phyloP scores from a whole-genome alignment of 2,888 invertebrate genomes.

The Zaprionus bogoriensis region DNA sequence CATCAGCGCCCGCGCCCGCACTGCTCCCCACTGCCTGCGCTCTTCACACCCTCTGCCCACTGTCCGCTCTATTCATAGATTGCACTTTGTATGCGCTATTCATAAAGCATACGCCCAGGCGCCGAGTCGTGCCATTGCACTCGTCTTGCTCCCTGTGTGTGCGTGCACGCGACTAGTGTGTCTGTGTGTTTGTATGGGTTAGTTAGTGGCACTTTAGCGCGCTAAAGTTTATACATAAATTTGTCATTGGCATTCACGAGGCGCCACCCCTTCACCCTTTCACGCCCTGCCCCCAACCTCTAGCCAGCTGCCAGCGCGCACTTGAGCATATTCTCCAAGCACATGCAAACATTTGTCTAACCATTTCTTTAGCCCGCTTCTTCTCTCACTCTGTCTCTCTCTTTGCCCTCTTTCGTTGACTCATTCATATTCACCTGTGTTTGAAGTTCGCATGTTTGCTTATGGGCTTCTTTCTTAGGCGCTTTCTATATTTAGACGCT shows the following conservation, averaged over 20 bases:
- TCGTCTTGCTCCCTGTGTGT: slow-evolving; percentile 36
- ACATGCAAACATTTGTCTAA: slow-evolving; percentile 57
- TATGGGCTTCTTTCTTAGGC: slow-evolving; percentile 23
- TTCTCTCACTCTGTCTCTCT: no score
- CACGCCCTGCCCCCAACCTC: not conserved
- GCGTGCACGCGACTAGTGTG: slow-evolving; percentile 1
- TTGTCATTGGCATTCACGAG: slow-evolving; percentile 76
- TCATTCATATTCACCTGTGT: slow-evolving; percentile 24
- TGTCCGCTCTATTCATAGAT: slow-evolving; percentile 64
- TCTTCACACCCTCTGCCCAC: slow-evolving; percentile 45
- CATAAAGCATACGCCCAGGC: slow-evolving; percentile 64
- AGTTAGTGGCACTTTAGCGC: slow-evolving; percentile 76
- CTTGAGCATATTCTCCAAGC: slow-evolving; percentile 47
- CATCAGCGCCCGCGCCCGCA: not conserved
- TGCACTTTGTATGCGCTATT: slow-evolving; percentile 58
- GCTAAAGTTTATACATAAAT: slow-evolving; percentile 77
- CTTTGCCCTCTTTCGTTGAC: not conserved
- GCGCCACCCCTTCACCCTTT: not conserved
- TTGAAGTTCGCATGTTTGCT: slow-evolving; percentile 34
- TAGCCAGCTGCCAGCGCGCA: slow-evolving; percentile 30
- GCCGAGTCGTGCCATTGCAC: slow-evolving; percentile 72
- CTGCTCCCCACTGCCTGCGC: slow-evolving; percentile 8
- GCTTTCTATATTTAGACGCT: slow-evolving; percentile 2
- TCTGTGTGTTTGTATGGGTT: slow-evolving; percentile 52
- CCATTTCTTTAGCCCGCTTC: slow-evolving; percentile 31